Conservation (phyloP, 2,888 invertebrate genomes). For the Hemithea aestivaria region DNA sequence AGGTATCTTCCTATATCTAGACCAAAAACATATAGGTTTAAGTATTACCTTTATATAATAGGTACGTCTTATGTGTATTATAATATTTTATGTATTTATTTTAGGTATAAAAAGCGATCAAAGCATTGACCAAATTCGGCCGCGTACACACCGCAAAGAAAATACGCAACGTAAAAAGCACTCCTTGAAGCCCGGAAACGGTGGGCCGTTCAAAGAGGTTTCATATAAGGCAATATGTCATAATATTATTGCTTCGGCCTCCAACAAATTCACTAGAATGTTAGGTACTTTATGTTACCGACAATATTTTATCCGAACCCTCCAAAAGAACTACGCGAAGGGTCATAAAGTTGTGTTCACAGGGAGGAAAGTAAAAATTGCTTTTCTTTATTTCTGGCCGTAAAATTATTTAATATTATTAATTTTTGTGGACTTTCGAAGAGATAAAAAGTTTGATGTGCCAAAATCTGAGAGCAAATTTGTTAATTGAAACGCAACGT, state of each 20-base stretch:
- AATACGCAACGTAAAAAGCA: conserved; percentile 30
- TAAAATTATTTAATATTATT: not conserved
- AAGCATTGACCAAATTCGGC: conserved; percentile 21
- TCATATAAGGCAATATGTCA: conserved; percentile 69
- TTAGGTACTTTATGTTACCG: too few species aligned
- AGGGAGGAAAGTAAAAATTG: conserved; percentile 15
- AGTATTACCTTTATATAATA: too few species aligned
- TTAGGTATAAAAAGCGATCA: conserved; percentile 21
- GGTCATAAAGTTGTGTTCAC: conserved; percentile 43
- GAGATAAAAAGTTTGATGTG: not conserved
- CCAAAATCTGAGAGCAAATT: conserved; percentile 2
- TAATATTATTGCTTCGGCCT: conserved; percentile 74
- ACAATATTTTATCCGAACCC: conserved; percentile 70
- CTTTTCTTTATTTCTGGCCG: conserved; percentile 5
- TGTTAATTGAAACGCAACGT: too few species aligned
- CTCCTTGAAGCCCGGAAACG: conserved; percentile 22
- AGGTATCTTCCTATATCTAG: too few species aligned
- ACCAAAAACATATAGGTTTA: too few species aligned
- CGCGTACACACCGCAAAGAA: conserved; percentile 20
- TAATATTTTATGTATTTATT: not conserved
- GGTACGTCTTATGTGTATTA: too few species aligned
- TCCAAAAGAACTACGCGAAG: conserved; percentile 43
- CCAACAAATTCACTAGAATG: conserved; percentile 60
- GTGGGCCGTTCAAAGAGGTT: conserved; percentile 48
- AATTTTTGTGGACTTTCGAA: not conserved